A percentile compares a stretch with the other conserved stretches of the same genome.
These are phyloP conservation scores for Pangasius macronema DNA, from an alignment of 2,797 vertebrate species.

Conservation along the genomic window DNA sequence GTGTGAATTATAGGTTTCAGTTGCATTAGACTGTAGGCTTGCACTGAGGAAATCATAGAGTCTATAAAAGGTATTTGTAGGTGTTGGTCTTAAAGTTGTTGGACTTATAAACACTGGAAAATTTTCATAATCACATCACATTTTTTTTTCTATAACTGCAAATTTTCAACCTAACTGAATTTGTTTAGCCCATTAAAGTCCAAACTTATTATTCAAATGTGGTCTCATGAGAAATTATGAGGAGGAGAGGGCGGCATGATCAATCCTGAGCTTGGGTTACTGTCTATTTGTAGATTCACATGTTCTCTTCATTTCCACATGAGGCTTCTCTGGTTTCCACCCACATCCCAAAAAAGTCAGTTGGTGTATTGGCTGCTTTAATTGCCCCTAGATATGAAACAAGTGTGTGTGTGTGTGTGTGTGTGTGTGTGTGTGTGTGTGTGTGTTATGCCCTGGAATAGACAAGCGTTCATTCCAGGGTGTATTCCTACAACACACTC, in stretches of 20 bases:
- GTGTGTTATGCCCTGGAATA: not conserved
- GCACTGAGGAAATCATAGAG: too few relatives aligned
- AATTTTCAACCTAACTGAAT: slow-evolving; percentile 5
- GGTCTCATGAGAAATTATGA: not conserved
- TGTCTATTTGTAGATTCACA: not conserved
- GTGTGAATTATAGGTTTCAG: not conserved
- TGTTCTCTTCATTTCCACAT: not conserved
- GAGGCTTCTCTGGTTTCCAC: slow-evolving; percentile 14
- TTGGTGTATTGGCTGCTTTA: not conserved
- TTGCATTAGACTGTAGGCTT: not conserved
- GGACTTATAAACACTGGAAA: too few relatives aligned
- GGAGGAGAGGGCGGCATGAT: not conserved
- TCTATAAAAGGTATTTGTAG: too few relatives aligned
- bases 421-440: not conserved
- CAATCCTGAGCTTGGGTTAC: not conserved
- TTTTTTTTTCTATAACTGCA: not conserved
- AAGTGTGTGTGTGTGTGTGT: not conserved
- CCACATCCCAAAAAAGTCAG: slow-evolving; percentile 2
- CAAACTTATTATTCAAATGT: not conserved
- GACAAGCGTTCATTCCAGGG: not conserved
- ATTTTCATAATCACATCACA: not conserved
- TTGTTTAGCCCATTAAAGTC: slow-evolving; percentile 12
- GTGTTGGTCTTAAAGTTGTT: too few relatives aligned
- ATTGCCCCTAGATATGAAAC: not conserved
- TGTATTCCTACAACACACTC: not conserved